Evolutionary conservation across 2,797 vertebrate genomes (phyloP), one percentile per base, ranked within the genome.

Genomic region (Scomberomorus guttatus): DNA sequence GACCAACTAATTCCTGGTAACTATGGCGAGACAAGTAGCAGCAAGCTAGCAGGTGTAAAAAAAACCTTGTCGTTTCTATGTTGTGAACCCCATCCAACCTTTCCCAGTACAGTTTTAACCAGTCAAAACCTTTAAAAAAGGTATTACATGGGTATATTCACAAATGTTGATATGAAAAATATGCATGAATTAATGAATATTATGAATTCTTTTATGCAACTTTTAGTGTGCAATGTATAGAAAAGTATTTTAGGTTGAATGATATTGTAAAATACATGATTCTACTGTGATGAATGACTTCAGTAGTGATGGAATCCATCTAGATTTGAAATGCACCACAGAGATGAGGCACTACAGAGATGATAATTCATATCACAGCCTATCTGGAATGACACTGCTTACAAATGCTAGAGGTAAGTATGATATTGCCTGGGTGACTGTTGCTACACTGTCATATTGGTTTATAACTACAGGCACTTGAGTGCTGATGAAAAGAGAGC

Each of bases 401-500:
- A 71, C 34, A 75, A 55, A 51, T 56, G 52, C 12, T 42, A 14
- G 37, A 25, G 29, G 29, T 61, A 63, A 56, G 51, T 34, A 62
- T 60, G 25, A 59, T 61, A 61, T 77, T 71, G 60, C 79, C 72
- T 59, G 24, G 34, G 4, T 48, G 25, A 39, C 52, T 73, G 59
- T 52, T 64, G 50, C 44, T 46, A 51, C 65, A 61, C 72, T 2
- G 24, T 74, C 71, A 79, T 64, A 66, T 73, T 59, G n/a, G 20
- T 42, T 77, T 87, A 6, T 62, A 73, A 73, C 63, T 42, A 12
- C 59, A 65, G 59, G 34, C 57, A 74, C 80, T 83, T 59, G 78
- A 73, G 62, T 37, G 39, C 27, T 76, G 68, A 87, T 79, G 64
- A 77, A 83, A 82, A 82, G 60, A 64, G 61, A 51, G 32, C 8